Conservation (phyloP, 2,113 vertebrate species). For the Anhinga rufa region DNA sequence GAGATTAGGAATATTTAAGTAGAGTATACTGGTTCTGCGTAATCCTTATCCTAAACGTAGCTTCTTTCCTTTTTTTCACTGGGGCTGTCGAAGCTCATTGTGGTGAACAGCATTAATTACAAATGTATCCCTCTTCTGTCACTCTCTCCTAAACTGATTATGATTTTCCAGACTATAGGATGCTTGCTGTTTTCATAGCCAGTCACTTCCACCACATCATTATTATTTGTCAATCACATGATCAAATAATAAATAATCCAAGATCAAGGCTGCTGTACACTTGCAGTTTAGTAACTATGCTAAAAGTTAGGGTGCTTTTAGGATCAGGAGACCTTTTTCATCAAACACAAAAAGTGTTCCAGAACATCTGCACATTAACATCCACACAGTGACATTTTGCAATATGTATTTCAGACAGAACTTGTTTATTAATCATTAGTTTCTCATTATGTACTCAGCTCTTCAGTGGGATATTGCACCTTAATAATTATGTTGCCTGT, state of each 20-base stretch:
- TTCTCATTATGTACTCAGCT: not conserved
- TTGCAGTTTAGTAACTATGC: not conserved
- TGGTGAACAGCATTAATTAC: not conserved
- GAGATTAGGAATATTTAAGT: not conserved
- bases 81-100: not conserved
- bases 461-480: not conserved
- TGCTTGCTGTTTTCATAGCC: not conserved
- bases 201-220: not conserved
- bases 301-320: not conserved
- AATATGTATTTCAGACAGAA: not conserved
- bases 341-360: not conserved
- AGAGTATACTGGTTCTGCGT: not conserved
- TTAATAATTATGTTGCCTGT: not conserved
- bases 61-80: not conserved
- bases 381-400: not conserved
- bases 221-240: not conserved
- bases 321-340: not conserved
- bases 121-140: not conserved
- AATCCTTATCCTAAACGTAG: not conserved
- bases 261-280: not conserved
- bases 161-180: not conserved
- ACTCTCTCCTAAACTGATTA: not conserved
- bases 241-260: not conserved
- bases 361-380: not conserved
- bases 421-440: not conserved